phyloP scores from a whole-genome alignment of 2,797 vertebrate genomes.

The Pseudomugil gertrudae region DNA sequence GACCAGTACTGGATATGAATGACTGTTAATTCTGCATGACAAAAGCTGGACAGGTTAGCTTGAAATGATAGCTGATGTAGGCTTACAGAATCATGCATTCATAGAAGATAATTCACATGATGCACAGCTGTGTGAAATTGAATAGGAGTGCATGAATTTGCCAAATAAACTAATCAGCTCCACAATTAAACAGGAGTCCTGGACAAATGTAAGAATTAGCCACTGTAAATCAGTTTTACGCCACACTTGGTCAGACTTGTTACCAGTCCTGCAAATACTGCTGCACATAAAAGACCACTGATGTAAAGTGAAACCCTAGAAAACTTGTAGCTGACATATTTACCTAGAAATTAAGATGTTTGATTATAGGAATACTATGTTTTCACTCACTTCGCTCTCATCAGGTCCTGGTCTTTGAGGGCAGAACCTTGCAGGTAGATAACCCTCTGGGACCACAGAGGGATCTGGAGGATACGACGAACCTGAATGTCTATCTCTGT shows the following conservation, averaged over 20 bases:
- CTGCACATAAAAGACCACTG: slow-evolving; percentile 19
- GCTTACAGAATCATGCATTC: neutral
- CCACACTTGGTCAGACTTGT: slow-evolving; percentile 15
- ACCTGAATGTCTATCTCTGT: slow-evolving; percentile 88
- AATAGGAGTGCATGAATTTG: slow-evolving; percentile 15
- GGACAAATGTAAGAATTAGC: slow-evolving; percentile 6
- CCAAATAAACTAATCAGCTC: slow-evolving; percentile 1
- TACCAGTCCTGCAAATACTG: neutral
- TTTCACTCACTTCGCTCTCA: slow-evolving; percentile 86
- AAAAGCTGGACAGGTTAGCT: slow-evolving; percentile 12
- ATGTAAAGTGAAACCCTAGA: slow-evolving; percentile 45
- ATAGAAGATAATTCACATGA: neutral
- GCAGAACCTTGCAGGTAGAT: slow-evolving; percentile 89
- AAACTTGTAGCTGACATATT: slow-evolving; percentile 10
- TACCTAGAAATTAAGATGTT: neutral
- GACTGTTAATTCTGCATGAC: neutral
- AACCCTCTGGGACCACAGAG: slow-evolving; percentile 88
- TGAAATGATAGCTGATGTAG: slow-evolving; percentile 2
- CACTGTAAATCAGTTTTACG: slow-evolving; percentile 6
- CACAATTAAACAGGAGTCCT: neutral
- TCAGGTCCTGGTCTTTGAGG: slow-evolving; percentile 88
- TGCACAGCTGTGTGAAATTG: neutral
- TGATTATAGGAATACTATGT: neutral
- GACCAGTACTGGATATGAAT: neutral
- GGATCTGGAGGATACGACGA: slow-evolving; percentile 86